Percentiles rank a stretch among this genome's conserved stretches.
Conservation (phyloP, 1,140 invertebrate genomes). For the Drosophila mojavensis region DNA sequence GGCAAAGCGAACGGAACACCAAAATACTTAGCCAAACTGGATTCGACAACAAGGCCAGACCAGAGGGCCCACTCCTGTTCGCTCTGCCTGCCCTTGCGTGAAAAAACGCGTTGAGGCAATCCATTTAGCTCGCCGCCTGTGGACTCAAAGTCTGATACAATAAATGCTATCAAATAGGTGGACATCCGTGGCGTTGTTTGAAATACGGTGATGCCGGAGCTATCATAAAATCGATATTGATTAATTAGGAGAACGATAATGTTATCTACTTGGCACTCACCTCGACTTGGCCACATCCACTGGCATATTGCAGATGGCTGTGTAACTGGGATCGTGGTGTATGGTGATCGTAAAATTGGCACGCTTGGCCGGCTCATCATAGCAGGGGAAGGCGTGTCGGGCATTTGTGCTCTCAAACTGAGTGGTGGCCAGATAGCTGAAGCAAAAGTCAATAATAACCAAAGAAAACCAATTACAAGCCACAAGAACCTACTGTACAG, state of each 20-base stretch:
- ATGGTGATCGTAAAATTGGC: conserved; percentile 90
- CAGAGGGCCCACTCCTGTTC: conserved; percentile 61
- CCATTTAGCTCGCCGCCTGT: conserved; percentile 73
- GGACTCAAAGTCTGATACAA: conserved; percentile 88
- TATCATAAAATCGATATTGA: not conserved
- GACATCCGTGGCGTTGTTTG: conserved; percentile 84
- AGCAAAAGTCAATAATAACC: not conserved
- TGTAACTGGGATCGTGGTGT: conserved; percentile 86
- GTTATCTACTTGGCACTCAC: conserved; percentile 28
- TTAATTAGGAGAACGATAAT: not conserved
- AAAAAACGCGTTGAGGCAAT: conserved; percentile 60
- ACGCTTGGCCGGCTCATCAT: conserved; percentile 94
- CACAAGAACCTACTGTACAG: conserved; percentile 85
- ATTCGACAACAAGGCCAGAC: conserved; percentile 58
- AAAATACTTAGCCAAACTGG: conserved; percentile 58
- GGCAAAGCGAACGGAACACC: conserved; percentile 59
- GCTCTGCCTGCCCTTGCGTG: conserved; percentile 60
- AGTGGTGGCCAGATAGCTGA: conserved; percentile 89
- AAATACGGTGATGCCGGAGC: conserved; percentile 63
- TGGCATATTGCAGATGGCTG: conserved; percentile 90
- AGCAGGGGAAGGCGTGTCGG: conserved; percentile 93
- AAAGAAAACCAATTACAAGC: no score
- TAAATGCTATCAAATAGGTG: conserved; percentile 91
- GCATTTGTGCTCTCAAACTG: conserved; percentile 93
- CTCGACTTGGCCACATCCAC: conserved; percentile 33